phyloP scores from a whole-genome alignment of 2,797 vertebrate species.

The Cynodonichthys magdalenae region DNA sequence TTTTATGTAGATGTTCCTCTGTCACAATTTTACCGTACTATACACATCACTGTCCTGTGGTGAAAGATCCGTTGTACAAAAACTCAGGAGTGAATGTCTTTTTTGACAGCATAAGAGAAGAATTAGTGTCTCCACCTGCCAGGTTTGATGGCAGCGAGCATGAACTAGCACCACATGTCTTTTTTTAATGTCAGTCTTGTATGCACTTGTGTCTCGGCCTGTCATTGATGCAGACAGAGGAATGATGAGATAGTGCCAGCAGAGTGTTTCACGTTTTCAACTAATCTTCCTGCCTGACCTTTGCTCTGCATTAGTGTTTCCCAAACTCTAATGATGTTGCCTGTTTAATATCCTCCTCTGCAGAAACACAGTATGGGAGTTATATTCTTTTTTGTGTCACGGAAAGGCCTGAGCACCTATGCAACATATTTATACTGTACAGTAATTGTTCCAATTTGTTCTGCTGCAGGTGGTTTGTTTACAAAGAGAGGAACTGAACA shows the following conservation, averaged over 20 bases:
- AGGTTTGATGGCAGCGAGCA: conserved; percentile 24
- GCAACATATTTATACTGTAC: neutral
- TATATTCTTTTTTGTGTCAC: no score
- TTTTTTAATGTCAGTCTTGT: conserved; percentile 7
- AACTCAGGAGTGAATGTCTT: no score
- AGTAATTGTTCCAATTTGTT: conserved; percentile 4
- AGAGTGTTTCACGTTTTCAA: conserved; percentile 29
- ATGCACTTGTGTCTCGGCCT: conserved; percentile 17
- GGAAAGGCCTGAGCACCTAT: no score
- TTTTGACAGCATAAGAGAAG: no score
- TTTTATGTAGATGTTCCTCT: neutral
- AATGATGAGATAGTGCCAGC: conserved; percentile 15
- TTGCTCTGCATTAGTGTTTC: neutral
- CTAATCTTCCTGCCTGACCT: neutral
- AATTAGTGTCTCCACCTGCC: no score
- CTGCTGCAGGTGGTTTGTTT: conserved; percentile 81
- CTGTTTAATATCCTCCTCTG: neutral
- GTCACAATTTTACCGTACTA: neutral
- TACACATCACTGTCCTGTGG: no score
- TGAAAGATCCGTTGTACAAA: no score
- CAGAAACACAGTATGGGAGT: no score
- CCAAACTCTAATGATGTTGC: conserved; percentile 7
- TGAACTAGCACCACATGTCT: conserved; percentile 22
- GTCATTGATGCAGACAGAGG: conserved; percentile 5
- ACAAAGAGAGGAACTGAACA: conserved; percentile 76